phyloP scores from a whole-genome alignment of 2,888 invertebrate species.

The Acleris holmiana region DNA sequence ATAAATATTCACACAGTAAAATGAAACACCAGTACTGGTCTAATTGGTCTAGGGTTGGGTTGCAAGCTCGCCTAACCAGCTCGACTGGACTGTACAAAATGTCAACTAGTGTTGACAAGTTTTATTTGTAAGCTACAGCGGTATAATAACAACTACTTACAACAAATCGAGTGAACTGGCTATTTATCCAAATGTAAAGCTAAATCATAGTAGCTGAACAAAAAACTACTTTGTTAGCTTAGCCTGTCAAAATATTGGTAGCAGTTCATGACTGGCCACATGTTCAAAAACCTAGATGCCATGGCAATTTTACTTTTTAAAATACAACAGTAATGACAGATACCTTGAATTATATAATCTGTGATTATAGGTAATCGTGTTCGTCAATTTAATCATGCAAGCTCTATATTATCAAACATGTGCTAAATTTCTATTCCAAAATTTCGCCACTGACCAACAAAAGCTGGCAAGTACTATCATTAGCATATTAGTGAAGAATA shows the following conservation, averaged over 20 bases:
- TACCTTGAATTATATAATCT: not conserved
- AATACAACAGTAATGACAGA: not conserved
- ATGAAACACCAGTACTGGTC: constrained; percentile 24
- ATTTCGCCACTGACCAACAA: constrained; percentile 21
- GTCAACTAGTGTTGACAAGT: constrained; percentile 28
- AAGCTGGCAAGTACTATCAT: constrained; percentile 19
- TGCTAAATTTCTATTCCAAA: constrained; percentile 20
- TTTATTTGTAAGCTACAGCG: not conserved
- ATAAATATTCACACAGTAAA: constrained; percentile 25
- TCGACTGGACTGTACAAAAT: constrained; percentile 31
- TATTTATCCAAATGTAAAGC: too few species aligned
- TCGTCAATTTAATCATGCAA: not conserved
- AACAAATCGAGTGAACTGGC: too few species aligned
- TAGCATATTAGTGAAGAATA: constrained; percentile 34
- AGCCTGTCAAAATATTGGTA: too few species aligned
- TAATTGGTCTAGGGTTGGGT: constrained; percentile 31
- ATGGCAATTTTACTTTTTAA: not conserved
- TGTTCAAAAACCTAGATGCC: not conserved
- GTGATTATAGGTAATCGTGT: not conserved
- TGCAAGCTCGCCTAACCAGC: constrained; percentile 27
- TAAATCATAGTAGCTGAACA: too few species aligned
- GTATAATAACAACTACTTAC: too few species aligned
- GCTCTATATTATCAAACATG: constrained; percentile 10
- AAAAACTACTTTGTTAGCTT: too few species aligned
- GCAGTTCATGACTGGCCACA: too few species aligned